These are phyloP conservation scores for Tetragonisca angustula DNA, from an alignment of 2,888 invertebrate genomes.

Conservation along the genomic window DNA sequence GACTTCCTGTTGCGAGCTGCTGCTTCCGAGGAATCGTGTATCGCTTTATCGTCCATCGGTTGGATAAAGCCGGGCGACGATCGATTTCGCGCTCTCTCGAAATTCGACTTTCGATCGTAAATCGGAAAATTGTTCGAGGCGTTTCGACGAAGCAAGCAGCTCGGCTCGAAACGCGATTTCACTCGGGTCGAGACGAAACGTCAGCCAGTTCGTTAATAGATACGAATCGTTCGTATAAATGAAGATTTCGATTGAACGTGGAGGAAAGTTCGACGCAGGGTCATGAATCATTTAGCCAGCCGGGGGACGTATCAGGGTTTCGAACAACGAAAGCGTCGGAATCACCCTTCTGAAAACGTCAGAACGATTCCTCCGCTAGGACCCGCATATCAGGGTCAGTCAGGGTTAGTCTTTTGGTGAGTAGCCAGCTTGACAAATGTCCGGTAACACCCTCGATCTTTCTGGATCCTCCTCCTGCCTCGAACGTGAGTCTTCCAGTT, in stretches of 20 bases:
- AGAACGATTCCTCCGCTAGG: constrained; percentile 68
- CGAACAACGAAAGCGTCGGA: constrained; percentile 70
- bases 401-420: constrained; percentile 61
- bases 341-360: constrained; percentile 75
- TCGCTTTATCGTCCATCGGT: not conserved
- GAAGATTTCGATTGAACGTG: constrained; percentile 46
- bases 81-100: too few relatives aligned
- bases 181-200: not conserved
- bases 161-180: not conserved
- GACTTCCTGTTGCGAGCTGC: constrained; percentile 16
- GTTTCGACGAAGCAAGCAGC: not conserved
- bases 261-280: constrained; percentile 26
- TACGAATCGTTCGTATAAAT: constrained; percentile 32
- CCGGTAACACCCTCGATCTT: constrained; percentile 68
- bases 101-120: too few relatives aligned
- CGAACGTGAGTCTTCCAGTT: constrained; percentile 64
- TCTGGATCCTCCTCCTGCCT: constrained; percentile 54
- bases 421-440: constrained; percentile 74
- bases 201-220: constrained; percentile 17
- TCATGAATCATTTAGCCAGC: constrained; percentile 72
- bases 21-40: not conserved
- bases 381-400: constrained; percentile 68
- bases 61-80: not conserved
- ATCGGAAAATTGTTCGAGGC: too few relatives aligned
- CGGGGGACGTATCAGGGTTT: constrained; percentile 68